A percentile compares a stretch with the other conserved stretches of the same genome.
phyloP scores from a whole-genome alignment of 1,140 invertebrate genomes.

The Megalopta genalis region DNA sequence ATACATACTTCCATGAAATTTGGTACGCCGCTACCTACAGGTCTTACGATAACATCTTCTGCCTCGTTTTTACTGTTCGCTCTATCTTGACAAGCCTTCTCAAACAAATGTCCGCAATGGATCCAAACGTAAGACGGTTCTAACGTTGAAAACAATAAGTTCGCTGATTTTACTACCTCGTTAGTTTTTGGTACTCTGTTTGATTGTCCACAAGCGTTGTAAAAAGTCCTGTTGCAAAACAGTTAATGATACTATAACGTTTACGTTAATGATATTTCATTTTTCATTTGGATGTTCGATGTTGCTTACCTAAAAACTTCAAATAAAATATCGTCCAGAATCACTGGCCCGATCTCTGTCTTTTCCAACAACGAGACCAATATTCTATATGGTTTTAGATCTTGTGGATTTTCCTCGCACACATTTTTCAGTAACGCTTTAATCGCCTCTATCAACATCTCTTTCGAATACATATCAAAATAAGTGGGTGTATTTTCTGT shows the following conservation, averaged over 20 bases:
- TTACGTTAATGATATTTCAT: conserved; percentile 5
- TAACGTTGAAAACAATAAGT: conserved; percentile 91
- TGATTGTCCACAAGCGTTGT: conserved; percentile 76
- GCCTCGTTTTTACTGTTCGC: conserved; percentile 60
- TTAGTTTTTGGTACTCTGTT: conserved; percentile 72
- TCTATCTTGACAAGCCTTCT: conserved; percentile 81
- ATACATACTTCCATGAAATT: conserved; percentile 85
- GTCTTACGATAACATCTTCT: conserved; percentile 73
- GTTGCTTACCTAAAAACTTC: conserved; percentile 88
- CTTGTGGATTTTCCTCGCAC: conserved; percentile 82
- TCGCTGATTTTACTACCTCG: conserved; percentile 91
- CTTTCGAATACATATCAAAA: conserved; percentile 88
- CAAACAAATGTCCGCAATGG: conserved; percentile 87
- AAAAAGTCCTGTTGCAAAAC: conserved; percentile 78
- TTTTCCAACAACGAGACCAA: conserved; percentile 94
- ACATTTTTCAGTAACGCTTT: conserved; percentile 83
- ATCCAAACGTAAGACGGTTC: conserved; percentile 94
- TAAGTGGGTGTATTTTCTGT: conserved; percentile 81
- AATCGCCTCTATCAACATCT: conserved; percentile 84
- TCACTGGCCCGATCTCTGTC: conserved; percentile 91
- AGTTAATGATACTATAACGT: conserved; percentile 41
- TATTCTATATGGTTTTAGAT: conserved; percentile 91
- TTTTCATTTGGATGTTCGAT: neutral
- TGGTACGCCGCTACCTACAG: conserved; percentile 83
- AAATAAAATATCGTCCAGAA: conserved; percentile 91